phyloP scores from a whole-genome alignment of 1,140 invertebrate genomes.

The Pectinophora gossypiella region DNA sequence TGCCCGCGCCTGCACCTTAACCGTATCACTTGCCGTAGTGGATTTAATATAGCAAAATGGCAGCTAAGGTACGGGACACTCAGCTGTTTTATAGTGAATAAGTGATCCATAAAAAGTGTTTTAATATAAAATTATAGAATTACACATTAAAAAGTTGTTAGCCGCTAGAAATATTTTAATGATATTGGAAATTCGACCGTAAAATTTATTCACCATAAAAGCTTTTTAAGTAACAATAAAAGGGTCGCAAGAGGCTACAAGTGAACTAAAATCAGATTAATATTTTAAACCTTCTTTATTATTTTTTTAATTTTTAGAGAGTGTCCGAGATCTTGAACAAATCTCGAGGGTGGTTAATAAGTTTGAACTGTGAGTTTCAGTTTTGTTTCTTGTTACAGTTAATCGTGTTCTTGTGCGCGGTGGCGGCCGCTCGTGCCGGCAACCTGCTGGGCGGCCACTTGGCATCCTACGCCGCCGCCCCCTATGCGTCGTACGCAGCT shows the following conservation, averaged over 20 bases:
- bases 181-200: background rate
- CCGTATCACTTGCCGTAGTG: constrained; percentile 60
- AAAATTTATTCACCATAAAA: background rate
- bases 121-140: too few relatives aligned
- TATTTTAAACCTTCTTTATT: background rate
- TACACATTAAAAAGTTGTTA: too few relatives aligned
- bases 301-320: too few relatives aligned
- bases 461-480: constrained; percentile 28
- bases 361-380: background rate
- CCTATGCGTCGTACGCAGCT: constrained; percentile 8
- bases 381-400: constrained; percentile 39
- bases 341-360: background rate
- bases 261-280: background rate
- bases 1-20: constrained; percentile 38
- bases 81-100: too few relatives aligned
- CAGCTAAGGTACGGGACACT: constrained; percentile 59
- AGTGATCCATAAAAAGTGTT: too few relatives aligned
- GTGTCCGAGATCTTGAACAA: too few relatives aligned
- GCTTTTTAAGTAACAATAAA: background rate
- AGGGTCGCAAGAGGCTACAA: too few relatives aligned
- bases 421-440: constrained; percentile 48
- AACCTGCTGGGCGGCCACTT: constrained; percentile 33
- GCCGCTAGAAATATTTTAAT: too few relatives aligned
- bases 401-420: constrained; percentile 58
- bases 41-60: constrained; percentile 65